These are phyloP conservation scores for Doris montereyensis DNA, from an alignment of 2,888 invertebrate species.

Conservation along the genomic window DNA sequence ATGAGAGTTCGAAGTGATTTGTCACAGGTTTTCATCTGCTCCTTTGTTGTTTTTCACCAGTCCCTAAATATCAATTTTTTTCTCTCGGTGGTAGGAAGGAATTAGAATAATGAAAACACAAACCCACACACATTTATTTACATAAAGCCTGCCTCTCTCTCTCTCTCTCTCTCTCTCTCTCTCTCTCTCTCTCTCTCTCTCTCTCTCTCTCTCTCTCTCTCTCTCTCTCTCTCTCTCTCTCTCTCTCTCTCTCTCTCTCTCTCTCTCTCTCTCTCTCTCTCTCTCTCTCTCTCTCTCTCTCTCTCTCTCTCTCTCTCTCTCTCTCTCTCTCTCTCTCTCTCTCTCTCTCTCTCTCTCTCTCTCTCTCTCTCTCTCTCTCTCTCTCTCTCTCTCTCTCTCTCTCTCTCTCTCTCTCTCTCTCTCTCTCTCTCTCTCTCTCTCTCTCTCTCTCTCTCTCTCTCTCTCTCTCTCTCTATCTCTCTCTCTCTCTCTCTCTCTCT, in stretches of 20 bases:
- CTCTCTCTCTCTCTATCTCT: too few species aligned
- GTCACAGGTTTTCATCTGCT: too few species aligned
- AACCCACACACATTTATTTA: not conserved
- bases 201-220: constrained; percentile 2
- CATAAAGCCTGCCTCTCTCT: not conserved
- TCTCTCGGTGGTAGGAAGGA: not conserved
- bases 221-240: constrained; percentile 6
- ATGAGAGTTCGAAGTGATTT: too few species aligned
- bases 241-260: not conserved
- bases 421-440: too few species aligned
- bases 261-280: not conserved
- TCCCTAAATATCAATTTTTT: not conserved
- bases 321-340: constrained; percentile 38
- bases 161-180: not conserved
- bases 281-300: constrained; percentile 18
- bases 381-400: too few species aligned
- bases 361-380: not conserved
- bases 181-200: not conserved
- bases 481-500: not conserved
- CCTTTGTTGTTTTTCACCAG: too few species aligned
- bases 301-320: constrained; percentile 32
- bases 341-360: not conserved
- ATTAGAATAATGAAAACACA: not conserved
- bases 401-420: too few species aligned
- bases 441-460: not conserved